phyloP scores from a whole-genome alignment of 2,888 invertebrate species.

The Cephalotes varians region DNA sequence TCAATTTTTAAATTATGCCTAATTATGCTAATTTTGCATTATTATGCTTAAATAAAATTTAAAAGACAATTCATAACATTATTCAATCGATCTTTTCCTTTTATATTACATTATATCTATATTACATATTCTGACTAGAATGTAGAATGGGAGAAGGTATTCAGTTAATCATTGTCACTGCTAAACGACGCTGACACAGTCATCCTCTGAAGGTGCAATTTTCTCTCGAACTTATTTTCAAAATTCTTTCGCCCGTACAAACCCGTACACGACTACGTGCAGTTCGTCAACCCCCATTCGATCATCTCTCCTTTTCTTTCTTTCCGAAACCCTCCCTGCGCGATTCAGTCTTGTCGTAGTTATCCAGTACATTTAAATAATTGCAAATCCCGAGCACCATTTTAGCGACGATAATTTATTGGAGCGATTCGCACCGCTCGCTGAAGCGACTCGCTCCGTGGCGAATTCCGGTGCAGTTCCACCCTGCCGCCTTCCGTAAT shows the following conservation, averaged over 20 bases:
- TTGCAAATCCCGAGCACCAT: conserved; percentile 83
- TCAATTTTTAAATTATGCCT: not conserved
- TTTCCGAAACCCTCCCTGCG: conserved; percentile 32
- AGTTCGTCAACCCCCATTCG: conserved; percentile 34
- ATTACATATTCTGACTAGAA: no score
- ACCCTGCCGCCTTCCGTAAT: conserved; percentile 53
- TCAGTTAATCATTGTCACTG: conserved; percentile 22
- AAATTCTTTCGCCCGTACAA: conserved; percentile 39
- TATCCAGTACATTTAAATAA: conserved; percentile 84
- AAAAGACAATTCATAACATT: not conserved
- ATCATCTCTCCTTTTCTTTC: conserved; percentile 28
- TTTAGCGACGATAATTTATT: conserved; percentile 84
- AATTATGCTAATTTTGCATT: no score
- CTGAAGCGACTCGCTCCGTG: conserved; percentile 76
- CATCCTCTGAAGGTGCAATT: conserved; percentile 20
- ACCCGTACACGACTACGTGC: not conserved
- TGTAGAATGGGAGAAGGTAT: not conserved
- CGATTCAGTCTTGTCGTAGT: conserved; percentile 62
- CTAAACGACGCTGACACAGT: conserved; percentile 30
- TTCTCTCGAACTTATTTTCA: conserved; percentile 31
- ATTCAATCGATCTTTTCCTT: not conserved
- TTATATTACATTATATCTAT: not conserved
- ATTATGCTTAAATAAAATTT: not conserved
- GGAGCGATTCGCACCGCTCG: conserved; percentile 82
- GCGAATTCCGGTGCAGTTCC: conserved; percentile 78